Conservation (phyloP, 2,113 vertebrate genomes). For the Chaetura pelagica region DNA sequence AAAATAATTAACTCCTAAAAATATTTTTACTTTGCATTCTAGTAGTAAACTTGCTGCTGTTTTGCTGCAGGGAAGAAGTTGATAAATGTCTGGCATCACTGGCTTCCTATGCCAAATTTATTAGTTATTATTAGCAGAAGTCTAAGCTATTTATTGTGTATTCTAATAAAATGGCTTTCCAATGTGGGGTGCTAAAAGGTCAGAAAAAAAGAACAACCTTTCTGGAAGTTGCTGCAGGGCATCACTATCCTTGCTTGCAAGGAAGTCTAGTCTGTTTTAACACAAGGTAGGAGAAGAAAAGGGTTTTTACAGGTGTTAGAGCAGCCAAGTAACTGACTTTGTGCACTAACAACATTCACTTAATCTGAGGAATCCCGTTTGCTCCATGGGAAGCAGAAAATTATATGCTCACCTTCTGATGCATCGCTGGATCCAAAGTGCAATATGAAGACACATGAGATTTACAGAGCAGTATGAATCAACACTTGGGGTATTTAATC, state of each 20-base stretch:
- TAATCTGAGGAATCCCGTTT: fast-evolving
- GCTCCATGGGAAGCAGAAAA: background rate
- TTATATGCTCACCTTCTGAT: background rate
- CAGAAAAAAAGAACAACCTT: background rate
- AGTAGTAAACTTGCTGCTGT: background rate
- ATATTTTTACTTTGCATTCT: background rate
- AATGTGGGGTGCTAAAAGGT: background rate
- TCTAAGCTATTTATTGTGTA: background rate
- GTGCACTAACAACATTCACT: background rate
- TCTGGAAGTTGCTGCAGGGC: background rate
- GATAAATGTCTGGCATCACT: background rate
- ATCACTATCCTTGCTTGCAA: background rate
- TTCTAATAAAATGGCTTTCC: background rate
- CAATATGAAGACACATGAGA: background rate
- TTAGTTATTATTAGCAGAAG: slow-evolving; percentile 13
- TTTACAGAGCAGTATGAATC: background rate
- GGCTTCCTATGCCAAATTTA: background rate
- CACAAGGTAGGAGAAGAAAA: background rate
- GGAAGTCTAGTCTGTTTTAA: background rate
- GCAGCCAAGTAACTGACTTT: background rate
- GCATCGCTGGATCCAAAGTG: background rate
- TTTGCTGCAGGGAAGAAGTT: background rate
- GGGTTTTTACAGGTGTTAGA: background rate
- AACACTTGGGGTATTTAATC: background rate
- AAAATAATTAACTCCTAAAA: background rate